Evolutionary conservation across 1,140 invertebrate species (phyloP), one percentile per base, ranked within the genome.

Genomic region (Metaphire vulgaris): DNA sequence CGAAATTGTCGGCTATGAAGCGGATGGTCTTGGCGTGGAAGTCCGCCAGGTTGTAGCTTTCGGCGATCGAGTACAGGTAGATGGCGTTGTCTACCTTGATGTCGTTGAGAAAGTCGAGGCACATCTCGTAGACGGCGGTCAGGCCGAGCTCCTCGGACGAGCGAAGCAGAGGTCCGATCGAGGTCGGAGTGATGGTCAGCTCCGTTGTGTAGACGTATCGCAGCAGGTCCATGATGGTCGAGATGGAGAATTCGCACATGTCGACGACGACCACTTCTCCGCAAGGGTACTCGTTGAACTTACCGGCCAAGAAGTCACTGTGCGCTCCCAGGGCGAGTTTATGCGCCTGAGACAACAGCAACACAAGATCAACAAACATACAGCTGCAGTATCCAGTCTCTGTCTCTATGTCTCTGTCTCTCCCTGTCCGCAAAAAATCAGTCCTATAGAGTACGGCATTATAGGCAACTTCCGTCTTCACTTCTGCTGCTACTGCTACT

Each of bases 1-100:
- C 12, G 72, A 73, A 73, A 64, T 73, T 73, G 31, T 73, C 72
- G n/a, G 56, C 32, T 0, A 73, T 73, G 72, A 41, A 73, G 28
- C 72, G 56, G 33, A 73, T 28, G 28, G 41, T 73, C 33, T 73
- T 73, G 12, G 33, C 72, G 15, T 34, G 32, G 41, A 34, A 34
- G 2, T 73, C 34, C 28, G 32, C 33, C 33, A 73, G 30, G 34
- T 34, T 34, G 33, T 34, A 73, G 32, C 34, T 31, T n/a, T 73
- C 72, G 32, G 72, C 72, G 34, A 73, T 73, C 31, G 72, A 31
- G 72, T 34, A 73, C 28, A 34, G 72, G 28, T 73, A 73, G 72
- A 73, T 31, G 16, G 72, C 72, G 21, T 73, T 73, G 33, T 73
- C 28, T n/a, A 73, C 72, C 14, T 34, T 73, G 1, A 73, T 26